phyloP scores from a whole-genome alignment of 2,113 vertebrate genomes.

The Rhineura floridana region DNA sequence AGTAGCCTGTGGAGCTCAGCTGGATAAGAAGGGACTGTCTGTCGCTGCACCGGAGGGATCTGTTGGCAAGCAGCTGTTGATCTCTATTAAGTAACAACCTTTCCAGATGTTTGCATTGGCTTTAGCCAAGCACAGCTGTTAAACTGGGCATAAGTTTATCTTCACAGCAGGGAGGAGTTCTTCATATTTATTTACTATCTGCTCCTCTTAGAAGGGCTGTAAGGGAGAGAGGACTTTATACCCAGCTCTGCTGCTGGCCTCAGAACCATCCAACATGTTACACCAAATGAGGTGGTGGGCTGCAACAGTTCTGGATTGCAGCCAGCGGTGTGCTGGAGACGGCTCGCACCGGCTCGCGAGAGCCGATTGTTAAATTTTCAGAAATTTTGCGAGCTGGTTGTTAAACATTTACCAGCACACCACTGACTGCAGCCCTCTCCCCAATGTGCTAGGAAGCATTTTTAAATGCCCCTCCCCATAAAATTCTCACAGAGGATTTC shows the following conservation, averaged over 20 bases:
- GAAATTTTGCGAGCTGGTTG: no score
- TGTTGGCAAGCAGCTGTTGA: background rate
- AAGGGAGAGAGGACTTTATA: background rate
- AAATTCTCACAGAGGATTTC: background rate
- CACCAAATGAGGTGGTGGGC: conserved; percentile 7
- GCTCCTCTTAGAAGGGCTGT: background rate
- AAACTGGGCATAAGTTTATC: conserved; percentile 2
- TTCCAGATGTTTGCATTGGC: conserved; percentile 21
- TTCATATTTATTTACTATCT: conserved; percentile 4
- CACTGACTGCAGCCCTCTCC: background rate
- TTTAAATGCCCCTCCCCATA: background rate
- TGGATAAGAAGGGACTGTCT: accelerated
- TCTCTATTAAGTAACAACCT: background rate
- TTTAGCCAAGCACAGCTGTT: conserved; percentile 24
- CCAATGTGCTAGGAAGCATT: background rate
- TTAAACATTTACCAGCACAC: no score
- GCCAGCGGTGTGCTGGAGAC: no score
- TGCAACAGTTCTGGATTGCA: background rate
- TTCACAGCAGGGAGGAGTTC: conserved; percentile 15
- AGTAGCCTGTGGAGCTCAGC: background rate
- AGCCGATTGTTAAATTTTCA: no score
- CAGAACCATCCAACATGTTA: background rate
- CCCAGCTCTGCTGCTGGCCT: conserved; percentile 11
- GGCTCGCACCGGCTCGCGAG: no score
- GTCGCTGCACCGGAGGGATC: background rate